Base-by-base conservation (phyloP, 2,888 invertebrate species). In the Limulus polyphemus region DNA sequence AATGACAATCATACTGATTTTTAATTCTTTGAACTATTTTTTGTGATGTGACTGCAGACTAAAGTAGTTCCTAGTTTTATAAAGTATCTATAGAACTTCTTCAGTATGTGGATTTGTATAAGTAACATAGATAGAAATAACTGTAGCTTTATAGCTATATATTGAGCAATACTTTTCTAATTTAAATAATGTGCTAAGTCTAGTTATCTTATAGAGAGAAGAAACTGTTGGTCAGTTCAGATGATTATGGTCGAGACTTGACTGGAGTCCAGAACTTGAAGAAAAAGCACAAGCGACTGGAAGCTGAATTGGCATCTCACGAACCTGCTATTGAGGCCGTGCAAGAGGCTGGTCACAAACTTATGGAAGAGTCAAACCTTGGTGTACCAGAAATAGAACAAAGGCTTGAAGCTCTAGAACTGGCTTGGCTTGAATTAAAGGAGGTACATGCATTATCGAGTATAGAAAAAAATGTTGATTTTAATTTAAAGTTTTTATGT, bases 261-360 rank as follows among this genome's bases (percentile, higher is more conserved):
- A 97, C 97, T 7, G 95, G 98, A 50, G 98, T 99, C 0, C 97
- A 99, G 77, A 99, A 99, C 77, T 80, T 99, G 62, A 88, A 93
- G 74, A 98, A 99, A 81, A 99, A 99, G 77, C 99, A 99, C 80
- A 97, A 98, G 79, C 87, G 99, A 10, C 81, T 99, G n/a, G 99
- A 99, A 74, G 92, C 94, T 1, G 99, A 99, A 76, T 80, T 99
- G 58, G 91, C 84, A n/a, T 90, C 90, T 61, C 99, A 99, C 77
- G 97, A 98, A 77, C 97, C 97, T 0, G 91, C 95, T 59, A 94
- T 98, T 69, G 92, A 94, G 77, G 90, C 88, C 11, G 91, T 92
- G 0, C 79, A 80, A 65, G 80, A 80, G 64, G 79, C 78, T 17
- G 81, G 80, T 12, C 87, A 88, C 74, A 90, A 92, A 75, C 80